These are phyloP conservation scores for Drosophila mettleri DNA, from an alignment of 2,888 invertebrate species.

Conservation along the genomic window DNA sequence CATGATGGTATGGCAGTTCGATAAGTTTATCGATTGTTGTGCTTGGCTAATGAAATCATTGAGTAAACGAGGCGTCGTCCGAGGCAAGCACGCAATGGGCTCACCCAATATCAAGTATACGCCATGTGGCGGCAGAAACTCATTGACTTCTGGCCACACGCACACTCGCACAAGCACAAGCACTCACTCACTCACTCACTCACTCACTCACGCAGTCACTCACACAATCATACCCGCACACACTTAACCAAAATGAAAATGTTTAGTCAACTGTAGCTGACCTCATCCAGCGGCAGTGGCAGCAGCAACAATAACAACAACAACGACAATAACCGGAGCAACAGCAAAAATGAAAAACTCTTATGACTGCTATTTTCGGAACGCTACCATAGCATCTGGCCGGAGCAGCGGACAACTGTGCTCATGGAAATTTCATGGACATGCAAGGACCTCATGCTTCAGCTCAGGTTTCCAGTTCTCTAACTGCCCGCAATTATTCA, in stretches of 20 bases:
- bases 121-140: conserved; percentile 74
- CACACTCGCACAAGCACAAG: neutral
- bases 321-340: conserved; percentile 18
- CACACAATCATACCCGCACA: conserved; percentile 13
- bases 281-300: conserved; percentile 52
- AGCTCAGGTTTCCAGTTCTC: conserved; percentile 56
- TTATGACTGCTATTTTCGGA: conserved; percentile 65
- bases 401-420: conserved; percentile 8
- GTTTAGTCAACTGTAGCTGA: conserved; percentile 79
- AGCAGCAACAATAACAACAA: conserved; percentile 21
- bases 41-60: conserved; percentile 72
- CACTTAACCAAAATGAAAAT: conserved; percentile 74
- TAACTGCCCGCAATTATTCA: conserved; percentile 72
- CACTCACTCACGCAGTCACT: neutral
- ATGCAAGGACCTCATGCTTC: conserved; percentile 7
- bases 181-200: neutral
- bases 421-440: conserved; percentile 69
- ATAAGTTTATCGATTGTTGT: conserved; percentile 59
- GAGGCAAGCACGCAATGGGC: conserved; percentile 44
- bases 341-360: conserved; percentile 40
- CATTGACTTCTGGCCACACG: conserved; percentile 68
- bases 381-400: conserved; percentile 33
- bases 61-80: conserved; percentile 37
- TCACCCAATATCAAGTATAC: conserved; percentile 63
- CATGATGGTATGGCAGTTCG: conserved; percentile 44